Percentiles rank a stretch among this genome's conserved stretches.
Evolutionary conservation across 2,113 vertebrate genomes (phyloP).

Genomic region (Cercocebus atys): DNA sequence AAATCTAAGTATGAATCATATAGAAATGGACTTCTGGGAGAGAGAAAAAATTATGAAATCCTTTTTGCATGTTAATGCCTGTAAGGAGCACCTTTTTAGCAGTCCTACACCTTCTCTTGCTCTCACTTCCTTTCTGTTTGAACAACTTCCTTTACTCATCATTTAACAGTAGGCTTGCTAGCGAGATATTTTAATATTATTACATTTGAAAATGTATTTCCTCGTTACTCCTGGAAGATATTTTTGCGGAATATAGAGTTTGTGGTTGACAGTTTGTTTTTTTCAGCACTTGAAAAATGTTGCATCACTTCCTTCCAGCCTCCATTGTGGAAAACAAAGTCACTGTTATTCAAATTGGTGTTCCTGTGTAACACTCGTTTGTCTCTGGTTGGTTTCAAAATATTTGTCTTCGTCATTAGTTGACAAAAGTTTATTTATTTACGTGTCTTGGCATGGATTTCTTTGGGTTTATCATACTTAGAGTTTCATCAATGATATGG

Average conservation of each 20-base stretch:
- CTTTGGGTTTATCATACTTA: neutral
- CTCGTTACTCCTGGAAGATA: neutral
- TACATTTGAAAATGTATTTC: neutral
- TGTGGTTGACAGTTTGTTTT: neutral
- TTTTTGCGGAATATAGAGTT: neutral
- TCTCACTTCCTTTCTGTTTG: neutral
- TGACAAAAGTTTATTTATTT: neutral
- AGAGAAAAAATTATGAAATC: neutral
- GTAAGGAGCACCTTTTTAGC: neutral
- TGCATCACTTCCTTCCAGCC: neutral
- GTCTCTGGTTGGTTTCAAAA: neutral
- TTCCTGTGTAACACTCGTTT: neutral
- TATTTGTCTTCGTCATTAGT: neutral
- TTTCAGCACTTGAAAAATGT: neutral
- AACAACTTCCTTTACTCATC: neutral
- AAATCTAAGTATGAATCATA: neutral
- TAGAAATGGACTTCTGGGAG: neutral
- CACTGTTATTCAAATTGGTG: neutral
- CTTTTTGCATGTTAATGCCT: neutral
- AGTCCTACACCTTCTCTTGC: neutral
- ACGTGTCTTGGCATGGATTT: neutral
- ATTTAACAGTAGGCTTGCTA: neutral
- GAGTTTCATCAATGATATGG: too few species aligned
- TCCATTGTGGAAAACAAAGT: neutral
- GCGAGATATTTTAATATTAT: neutral